Percentiles rank a stretch among this genome's conserved stretches.
Conservation (phyloP, 1,140 invertebrate species). For the Heterodera schachtii region DNA sequence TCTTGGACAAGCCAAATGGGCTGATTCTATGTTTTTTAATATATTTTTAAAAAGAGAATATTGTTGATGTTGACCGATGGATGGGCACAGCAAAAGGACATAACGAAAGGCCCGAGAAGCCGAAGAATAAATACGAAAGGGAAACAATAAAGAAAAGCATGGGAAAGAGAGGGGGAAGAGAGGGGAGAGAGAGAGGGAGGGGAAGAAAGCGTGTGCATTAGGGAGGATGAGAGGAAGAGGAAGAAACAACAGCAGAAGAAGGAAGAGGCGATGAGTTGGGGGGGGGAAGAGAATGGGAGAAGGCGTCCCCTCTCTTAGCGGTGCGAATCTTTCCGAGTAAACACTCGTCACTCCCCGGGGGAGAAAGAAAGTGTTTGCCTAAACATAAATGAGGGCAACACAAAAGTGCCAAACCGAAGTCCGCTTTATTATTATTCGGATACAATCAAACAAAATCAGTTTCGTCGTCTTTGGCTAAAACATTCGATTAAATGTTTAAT, state of each 20-base stretch:
- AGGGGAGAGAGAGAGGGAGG: neutral
- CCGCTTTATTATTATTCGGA: neutral
- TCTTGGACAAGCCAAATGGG: too few relatives aligned
- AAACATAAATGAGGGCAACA: neutral
- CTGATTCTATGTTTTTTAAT: too few relatives aligned
- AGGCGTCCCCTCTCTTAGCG: neutral
- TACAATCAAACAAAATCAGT: neutral
- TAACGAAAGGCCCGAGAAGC: neutral
- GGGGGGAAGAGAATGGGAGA: too few relatives aligned
- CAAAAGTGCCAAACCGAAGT: neutral
- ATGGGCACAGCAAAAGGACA: neutral
- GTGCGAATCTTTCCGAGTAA: constrained; percentile 4
- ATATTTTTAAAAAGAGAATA: too few relatives aligned
- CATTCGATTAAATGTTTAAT: too few relatives aligned
- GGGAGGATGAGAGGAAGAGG: too few relatives aligned
- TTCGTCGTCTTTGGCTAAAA: too few relatives aligned
- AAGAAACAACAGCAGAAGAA: too few relatives aligned
- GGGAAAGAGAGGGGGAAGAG: neutral
- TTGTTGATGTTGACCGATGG: too few relatives aligned
- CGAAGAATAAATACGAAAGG: constrained; percentile 5
- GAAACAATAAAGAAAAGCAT: neutral
- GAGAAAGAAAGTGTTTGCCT: neutral
- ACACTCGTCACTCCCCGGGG: neutral
- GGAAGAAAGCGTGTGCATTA: neutral
- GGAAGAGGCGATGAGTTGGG: too few relatives aligned